Conservation (phyloP, 2,888 invertebrate species). For the Apodemia hepburni region DNA sequence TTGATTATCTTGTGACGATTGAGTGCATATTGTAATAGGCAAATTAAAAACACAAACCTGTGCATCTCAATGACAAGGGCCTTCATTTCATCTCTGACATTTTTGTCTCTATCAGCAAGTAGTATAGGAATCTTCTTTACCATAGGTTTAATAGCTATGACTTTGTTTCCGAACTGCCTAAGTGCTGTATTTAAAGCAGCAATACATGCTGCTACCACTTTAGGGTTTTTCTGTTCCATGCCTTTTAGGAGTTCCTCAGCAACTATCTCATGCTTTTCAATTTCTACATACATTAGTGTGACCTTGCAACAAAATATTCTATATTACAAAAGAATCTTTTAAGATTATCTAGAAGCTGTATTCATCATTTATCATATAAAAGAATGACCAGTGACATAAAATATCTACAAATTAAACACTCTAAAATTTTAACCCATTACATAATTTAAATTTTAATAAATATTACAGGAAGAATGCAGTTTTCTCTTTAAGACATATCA, state of each 20-base stretch:
- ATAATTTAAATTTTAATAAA: too few species aligned
- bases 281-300: conserved; percentile 95
- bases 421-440: too few species aligned
- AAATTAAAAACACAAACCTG: conserved; percentile 62
- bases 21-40: neutral
- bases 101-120: conserved; percentile 94
- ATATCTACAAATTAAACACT: neutral
- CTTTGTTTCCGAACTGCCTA: conserved; percentile 95
- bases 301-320: conserved; percentile 81
- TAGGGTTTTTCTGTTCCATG: conserved; percentile 97
- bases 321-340: neutral
- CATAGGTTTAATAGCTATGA: conserved; percentile 92
- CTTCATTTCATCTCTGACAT: conserved; percentile 95
- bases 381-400: neutral
- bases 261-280: conserved; percentile 95
- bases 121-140: conserved; percentile 92
- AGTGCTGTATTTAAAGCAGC: conserved; percentile 87
- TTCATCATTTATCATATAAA: too few species aligned
- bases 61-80: conserved; percentile 95
- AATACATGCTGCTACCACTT: conserved; percentile 93
- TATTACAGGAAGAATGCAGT: too few species aligned
- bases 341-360: too few species aligned
- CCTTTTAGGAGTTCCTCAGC: conserved; percentile 96
- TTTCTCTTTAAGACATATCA: too few species aligned
- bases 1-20: too few species aligned